A percentile compares a stretch with the other conserved stretches of the same genome.
Evolutionary conservation across 2,797 vertebrate species (phyloP).

Genomic region (Sus cebifrons): DNA sequence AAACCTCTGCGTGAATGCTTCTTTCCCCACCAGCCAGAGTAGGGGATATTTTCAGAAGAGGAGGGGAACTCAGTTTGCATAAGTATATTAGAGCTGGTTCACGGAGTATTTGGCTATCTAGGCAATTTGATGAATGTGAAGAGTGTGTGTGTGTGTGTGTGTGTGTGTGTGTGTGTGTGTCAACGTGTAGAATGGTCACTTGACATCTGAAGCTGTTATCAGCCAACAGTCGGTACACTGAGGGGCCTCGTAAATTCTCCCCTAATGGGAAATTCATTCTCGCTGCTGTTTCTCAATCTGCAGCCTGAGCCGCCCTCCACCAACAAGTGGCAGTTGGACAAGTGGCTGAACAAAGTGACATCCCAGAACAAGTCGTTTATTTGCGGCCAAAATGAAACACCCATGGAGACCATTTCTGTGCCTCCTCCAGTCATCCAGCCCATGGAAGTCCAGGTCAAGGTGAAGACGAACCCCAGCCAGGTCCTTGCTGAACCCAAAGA

Average conservation of each 20-base stretch:
- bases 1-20: slow-evolving; percentile 45
- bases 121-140: neutral
- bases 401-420: slow-evolving; percentile 90
- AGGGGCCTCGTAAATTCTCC: slow-evolving; percentile 52
- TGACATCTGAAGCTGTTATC: slow-evolving; percentile 10
- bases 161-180: neutral
- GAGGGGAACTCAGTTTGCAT: neutral
- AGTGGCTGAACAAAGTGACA: slow-evolving; percentile 99
- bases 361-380: slow-evolving; percentile 97
- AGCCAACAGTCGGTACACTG: neutral
- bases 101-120: neutral
- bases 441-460: slow-evolving; percentile 92
- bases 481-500: slow-evolving; percentile 94
- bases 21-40: neutral
- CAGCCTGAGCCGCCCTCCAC: slow-evolving; percentile 97
- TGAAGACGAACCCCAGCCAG: slow-evolving; percentile 91
- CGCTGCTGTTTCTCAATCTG: slow-evolving; percentile 79
- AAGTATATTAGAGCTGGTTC: neutral
- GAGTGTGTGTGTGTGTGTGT: no score
- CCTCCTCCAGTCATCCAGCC: slow-evolving; percentile 91
- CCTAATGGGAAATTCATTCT: slow-evolving; percentile 58
- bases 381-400: slow-evolving; percentile 94
- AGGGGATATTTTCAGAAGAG: neutral
- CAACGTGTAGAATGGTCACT: neutral
- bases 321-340: slow-evolving; percentile 99